Evolutionary conservation across 2,888 invertebrate genomes (phyloP).

Genomic region (Diarsia brunnea): DNA sequence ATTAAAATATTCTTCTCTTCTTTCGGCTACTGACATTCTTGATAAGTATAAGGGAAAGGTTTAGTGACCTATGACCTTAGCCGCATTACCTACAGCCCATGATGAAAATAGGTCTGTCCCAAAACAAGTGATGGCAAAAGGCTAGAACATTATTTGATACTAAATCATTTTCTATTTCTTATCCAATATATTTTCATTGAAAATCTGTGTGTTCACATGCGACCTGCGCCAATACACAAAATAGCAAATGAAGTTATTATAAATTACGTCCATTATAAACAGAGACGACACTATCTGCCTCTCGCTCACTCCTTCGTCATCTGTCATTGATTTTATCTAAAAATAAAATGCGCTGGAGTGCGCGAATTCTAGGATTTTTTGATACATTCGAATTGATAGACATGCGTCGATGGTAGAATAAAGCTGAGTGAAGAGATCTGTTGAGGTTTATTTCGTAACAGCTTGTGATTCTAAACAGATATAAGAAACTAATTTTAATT

Average conservation of each 20-base stretch:
- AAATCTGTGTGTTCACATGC: constrained; percentile 18
- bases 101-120: not conserved
- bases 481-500: constrained; percentile 34
- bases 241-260: constrained; percentile 65
- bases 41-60: not conserved
- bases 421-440: constrained; percentile 44
- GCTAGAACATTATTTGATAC: not conserved
- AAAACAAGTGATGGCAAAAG: not conserved
- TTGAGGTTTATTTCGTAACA: constrained; percentile 28
- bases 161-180: not conserved
- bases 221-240: constrained; percentile 56
- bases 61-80: not conserved
- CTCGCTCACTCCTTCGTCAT: constrained; percentile 66
- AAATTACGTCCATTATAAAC: constrained; percentile 61
- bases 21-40: not conserved
- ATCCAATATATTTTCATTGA: constrained; percentile 9
- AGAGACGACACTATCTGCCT: constrained; percentile 33
- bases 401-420: constrained; percentile 27
- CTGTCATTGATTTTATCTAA: constrained; percentile 76
- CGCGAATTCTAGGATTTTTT: constrained; percentile 68
- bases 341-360: constrained; percentile 71
- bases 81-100: not conserved
- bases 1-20: not conserved
- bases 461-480: constrained; percentile 49
- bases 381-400: constrained; percentile 58